Evolutionary conservation across 2,888 invertebrate species (phyloP).

Genomic region (Embidobia sp.): DNA sequence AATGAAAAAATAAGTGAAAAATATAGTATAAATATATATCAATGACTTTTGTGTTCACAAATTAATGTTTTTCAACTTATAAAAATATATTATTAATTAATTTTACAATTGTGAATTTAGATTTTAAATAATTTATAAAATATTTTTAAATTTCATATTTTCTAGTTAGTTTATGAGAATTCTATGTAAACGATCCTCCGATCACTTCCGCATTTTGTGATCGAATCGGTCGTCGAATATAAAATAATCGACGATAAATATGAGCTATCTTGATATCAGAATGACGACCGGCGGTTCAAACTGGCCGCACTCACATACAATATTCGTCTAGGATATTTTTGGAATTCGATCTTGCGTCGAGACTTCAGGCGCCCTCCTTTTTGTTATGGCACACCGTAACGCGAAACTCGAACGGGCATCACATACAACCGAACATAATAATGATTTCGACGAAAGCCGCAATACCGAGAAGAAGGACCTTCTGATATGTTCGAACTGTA

Average conservation of each 20-base stretch:
- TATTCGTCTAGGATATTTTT: constrained; percentile 56
- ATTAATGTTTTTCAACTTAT: too few relatives aligned
- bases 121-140: too few relatives aligned
- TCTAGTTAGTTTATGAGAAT: too few relatives aligned
- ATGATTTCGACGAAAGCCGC: constrained; percentile 53
- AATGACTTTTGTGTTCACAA: too few relatives aligned
- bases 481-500: constrained; percentile 24
- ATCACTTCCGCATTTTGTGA: too few relatives aligned
- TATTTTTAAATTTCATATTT: too few relatives aligned
- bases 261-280: constrained; percentile 53
- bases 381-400: constrained; percentile 36
- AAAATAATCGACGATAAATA: constrained; percentile 45
- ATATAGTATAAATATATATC: too few relatives aligned
- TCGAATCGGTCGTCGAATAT: constrained; percentile 8
- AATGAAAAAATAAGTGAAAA: too few relatives aligned
- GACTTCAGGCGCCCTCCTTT: constrained; percentile 39
- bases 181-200: too few relatives aligned
- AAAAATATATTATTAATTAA: too few relatives aligned
- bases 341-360: constrained; percentile 54
- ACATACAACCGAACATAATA: constrained; percentile 35
- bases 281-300: constrained; percentile 39
- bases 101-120: too few relatives aligned
- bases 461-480: constrained; percentile 33
- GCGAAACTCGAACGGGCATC: constrained; percentile 37
- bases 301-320: constrained; percentile 27